These are phyloP conservation scores for Halictus quadricinctus DNA, from an alignment of 2,888 invertebrate species.

Conservation along the genomic window DNA sequence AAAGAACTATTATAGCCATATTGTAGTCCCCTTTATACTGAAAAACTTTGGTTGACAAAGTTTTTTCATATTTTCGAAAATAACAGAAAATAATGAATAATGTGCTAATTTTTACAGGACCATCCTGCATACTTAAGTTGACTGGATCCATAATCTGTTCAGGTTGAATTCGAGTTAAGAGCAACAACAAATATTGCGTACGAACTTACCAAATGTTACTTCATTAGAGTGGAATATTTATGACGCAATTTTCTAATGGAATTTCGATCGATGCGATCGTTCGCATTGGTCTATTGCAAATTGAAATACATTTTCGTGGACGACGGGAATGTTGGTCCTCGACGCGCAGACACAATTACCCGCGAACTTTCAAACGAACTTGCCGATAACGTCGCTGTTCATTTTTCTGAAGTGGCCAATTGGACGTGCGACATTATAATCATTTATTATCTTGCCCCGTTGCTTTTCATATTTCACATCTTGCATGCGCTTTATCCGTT, in stretches of 20 bases:
- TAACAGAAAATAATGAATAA: no score
- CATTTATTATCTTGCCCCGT: neutral
- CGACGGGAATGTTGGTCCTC: neutral
- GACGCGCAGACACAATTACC: neutral
- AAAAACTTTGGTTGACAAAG: no score
- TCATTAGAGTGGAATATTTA: neutral
- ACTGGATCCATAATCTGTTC: no score
- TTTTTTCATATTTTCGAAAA: no score
- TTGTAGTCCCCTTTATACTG: no score
- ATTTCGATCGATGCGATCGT: slow-evolving; percentile 13
- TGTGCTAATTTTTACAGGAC: no score
- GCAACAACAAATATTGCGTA: no score
- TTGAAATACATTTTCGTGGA: neutral
- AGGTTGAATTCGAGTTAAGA: no score
- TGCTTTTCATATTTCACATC: neutral
- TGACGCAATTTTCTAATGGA: slow-evolving; percentile 46
- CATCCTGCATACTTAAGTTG: neutral
- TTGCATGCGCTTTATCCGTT: neutral
- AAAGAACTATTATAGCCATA: no score
- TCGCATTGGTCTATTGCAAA: neutral
- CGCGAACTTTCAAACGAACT: neutral
- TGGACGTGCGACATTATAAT: neutral
- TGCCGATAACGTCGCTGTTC: neutral
- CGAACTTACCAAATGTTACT: neutral
- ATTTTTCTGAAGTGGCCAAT: neutral